Evolutionary conservation across 30 jellyfish, hydroid and myxozoan genomes (phyloP).

Genomic region (Hydractinia symbiolongicarpus): DNA sequence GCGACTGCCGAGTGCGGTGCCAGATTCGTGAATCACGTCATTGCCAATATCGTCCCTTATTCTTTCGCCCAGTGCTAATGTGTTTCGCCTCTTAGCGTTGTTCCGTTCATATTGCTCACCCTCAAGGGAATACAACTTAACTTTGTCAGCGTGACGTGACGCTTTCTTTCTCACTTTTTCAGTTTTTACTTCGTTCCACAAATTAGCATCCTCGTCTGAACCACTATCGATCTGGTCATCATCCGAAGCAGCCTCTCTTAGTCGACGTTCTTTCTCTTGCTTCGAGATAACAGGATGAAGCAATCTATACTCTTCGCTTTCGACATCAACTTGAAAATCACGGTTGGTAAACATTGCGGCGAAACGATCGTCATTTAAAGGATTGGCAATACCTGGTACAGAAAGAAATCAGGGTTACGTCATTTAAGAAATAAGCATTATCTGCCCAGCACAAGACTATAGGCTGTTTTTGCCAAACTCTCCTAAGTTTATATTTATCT

Average conservation of each 20-base stretch:
- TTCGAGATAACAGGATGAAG: slow-evolving; percentile 97
- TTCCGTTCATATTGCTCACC: slow-evolving; percentile 44
- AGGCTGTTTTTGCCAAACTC: too few species aligned
- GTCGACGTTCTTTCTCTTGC: slow-evolving; percentile 47
- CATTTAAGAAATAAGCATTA: too few species aligned
- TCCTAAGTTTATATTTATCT: too few species aligned
- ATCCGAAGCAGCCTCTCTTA: background rate
- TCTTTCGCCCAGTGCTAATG: slow-evolving; percentile 61
- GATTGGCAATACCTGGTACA: slow-evolving; percentile 37
- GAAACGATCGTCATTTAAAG: slow-evolving; percentile 89
- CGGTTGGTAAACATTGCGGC: slow-evolving; percentile 79
- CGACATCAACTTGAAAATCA: slow-evolving; percentile 94
- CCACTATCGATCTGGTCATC: slow-evolving; percentile 25
- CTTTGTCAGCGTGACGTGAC: slow-evolving; percentile 15
- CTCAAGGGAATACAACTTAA: slow-evolving; percentile 44
- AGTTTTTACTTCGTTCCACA: slow-evolving; percentile 51
- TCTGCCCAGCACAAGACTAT: too few species aligned
- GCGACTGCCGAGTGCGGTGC: slow-evolving; percentile 74
- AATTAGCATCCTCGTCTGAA: slow-evolving; percentile 41
- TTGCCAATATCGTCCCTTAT: slow-evolving; percentile 22
- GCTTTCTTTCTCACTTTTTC: slow-evolving; percentile 33
- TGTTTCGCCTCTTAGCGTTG: background rate
- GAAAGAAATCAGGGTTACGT: background rate
- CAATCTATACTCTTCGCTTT: slow-evolving; percentile 79
- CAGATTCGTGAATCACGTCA: slow-evolving; percentile 49